Percentiles rank a stretch among this genome's conserved stretches.
Conservation (phyloP, 2,797 vertebrate species). For the Pseudomugil tenellus region DNA sequence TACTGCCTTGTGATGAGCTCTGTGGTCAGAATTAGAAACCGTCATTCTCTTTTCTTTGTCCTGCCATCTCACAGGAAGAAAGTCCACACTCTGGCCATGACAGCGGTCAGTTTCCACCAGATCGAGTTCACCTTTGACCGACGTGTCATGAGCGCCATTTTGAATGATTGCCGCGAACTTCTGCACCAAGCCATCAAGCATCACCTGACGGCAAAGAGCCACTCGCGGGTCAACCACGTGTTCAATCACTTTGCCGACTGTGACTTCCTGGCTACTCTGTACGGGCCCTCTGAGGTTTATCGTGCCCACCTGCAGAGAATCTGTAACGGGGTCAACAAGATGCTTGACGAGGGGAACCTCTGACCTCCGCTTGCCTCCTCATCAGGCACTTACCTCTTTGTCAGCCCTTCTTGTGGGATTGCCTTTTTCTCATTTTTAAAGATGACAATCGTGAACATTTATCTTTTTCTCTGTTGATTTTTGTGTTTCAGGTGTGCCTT, state of each 20-base stretch:
- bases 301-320: constrained; percentile 86
- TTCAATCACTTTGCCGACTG: constrained; percentile 94
- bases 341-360: constrained; percentile 93
- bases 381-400: constrained; percentile 33
- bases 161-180: constrained; percentile 92
- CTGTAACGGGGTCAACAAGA: constrained; percentile 91
- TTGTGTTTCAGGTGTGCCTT: constrained; percentile 51
- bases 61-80: constrained; percentile 80
- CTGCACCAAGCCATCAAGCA: constrained; percentile 91
- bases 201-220: constrained; percentile 93
- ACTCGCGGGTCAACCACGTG: constrained; percentile 91
- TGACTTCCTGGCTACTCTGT: constrained; percentile 91
- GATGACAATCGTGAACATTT: constrained; percentile 50
- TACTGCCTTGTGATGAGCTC: constrained; percentile 41
- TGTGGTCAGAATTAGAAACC: constrained; percentile 51
- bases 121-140: constrained; percentile 98
- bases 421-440: constrained; percentile 27
- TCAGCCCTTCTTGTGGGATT: constrained; percentile 12
- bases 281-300: constrained; percentile 89
- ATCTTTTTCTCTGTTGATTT: constrained; percentile 38
- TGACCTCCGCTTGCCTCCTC: constrained; percentile 72
- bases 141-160: constrained; percentile 87
- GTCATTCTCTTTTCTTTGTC: constrained; percentile 37
- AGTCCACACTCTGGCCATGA: constrained; percentile 94
- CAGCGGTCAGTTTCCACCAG: constrained; percentile 93